Percentiles rank a stretch among this genome's conserved stretches.
These are phyloP conservation scores for Peromyscus aztecus DNA, from an alignment of 2,797 vertebrate species.

Conservation along the genomic window DNA sequence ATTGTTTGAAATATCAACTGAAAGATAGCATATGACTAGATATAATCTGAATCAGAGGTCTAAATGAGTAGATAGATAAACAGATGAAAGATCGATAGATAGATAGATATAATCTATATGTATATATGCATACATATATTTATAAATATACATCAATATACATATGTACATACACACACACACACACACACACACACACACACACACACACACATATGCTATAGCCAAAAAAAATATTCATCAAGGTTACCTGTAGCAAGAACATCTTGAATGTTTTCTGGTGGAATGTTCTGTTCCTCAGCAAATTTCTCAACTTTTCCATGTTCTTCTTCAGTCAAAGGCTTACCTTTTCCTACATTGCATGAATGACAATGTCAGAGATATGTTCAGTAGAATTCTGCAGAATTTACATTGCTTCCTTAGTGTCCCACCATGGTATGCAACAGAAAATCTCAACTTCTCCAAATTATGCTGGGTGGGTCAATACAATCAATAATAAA, in stretches of 20 bases:
- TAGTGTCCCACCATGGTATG: not conserved
- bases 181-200: too few relatives aligned
- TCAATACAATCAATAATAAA: not conserved
- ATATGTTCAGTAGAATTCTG: not conserved
- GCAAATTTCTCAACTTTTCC: accelerated
- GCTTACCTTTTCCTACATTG: not conserved
- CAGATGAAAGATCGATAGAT: too few relatives aligned
- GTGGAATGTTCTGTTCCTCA: not conserved
- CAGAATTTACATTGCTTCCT: not conserved
- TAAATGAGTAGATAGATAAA: too few relatives aligned
- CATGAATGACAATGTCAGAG: not conserved
- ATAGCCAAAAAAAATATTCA: too few relatives aligned
- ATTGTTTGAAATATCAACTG: too few relatives aligned
- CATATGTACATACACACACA: too few relatives aligned
- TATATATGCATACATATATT: too few relatives aligned
- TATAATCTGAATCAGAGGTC: too few relatives aligned
- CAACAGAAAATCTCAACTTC: not conserved
- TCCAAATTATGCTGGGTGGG: not conserved
- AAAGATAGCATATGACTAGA: too few relatives aligned
- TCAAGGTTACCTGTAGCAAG: not conserved
- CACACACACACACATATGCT: too few relatives aligned
- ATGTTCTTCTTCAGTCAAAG: accelerated
- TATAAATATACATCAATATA: too few relatives aligned
- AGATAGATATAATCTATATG: too few relatives aligned
- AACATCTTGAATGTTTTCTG: not conserved